Evolutionary conservation across 2,888 invertebrate species (phyloP).

Genomic region (Lasioglossum oenotherae): DNA sequence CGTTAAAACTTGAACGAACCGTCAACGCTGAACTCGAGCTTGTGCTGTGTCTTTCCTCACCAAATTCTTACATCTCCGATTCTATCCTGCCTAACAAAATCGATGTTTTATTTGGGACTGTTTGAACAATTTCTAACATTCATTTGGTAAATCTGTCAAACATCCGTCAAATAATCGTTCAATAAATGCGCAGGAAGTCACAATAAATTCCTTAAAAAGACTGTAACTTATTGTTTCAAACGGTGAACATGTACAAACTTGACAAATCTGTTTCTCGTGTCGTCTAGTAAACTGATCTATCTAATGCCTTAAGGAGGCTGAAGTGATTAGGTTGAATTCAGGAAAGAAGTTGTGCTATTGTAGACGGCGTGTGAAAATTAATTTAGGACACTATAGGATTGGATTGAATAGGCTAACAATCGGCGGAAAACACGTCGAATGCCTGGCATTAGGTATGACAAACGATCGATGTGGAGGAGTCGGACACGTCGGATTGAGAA

Average conservation of each 20-base stretch:
- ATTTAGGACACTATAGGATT: background rate
- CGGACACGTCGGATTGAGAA: constrained; percentile 24
- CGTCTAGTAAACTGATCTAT: background rate
- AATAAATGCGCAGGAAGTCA: too few species aligned
- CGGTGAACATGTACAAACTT: too few species aligned
- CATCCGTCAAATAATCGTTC: too few species aligned
- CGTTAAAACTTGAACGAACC: constrained; percentile 45
- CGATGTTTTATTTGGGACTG: too few species aligned
- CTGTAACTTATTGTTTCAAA: too few species aligned
- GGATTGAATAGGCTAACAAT: constrained; percentile 24
- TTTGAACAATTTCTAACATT: background rate
- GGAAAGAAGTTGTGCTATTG: background rate
- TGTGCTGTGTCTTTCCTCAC: background rate
- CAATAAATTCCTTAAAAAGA: too few species aligned
- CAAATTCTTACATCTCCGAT: background rate
- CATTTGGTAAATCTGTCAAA: background rate
- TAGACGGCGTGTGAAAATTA: background rate
- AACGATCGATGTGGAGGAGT: constrained; percentile 47
- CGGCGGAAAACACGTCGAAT: constrained; percentile 20
- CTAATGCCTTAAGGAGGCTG: background rate
- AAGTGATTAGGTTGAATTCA: background rate
- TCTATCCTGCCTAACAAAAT: background rate
- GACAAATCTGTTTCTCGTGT: background rate
- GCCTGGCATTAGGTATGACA: constrained; percentile 42
- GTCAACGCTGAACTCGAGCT: background rate